phyloP scores from a whole-genome alignment of 2,113 vertebrate species.

The Oreochromis niloticus region DNA sequence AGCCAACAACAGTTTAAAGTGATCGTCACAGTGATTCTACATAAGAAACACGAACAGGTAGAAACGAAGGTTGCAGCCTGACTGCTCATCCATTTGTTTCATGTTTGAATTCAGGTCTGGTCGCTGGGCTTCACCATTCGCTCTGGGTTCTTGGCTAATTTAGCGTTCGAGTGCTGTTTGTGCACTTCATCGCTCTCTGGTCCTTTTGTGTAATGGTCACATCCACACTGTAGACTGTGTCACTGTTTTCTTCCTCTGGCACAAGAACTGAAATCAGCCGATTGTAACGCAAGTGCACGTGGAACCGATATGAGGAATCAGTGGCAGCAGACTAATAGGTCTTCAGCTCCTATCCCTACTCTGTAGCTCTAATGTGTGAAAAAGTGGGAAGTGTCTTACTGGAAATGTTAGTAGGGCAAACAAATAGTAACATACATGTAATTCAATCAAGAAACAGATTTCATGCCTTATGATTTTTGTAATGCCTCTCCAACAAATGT shows the following conservation, averaged over 20 bases:
- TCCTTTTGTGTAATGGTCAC: background rate
- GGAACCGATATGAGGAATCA: background rate
- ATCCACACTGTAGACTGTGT: background rate
- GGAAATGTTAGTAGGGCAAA: accelerated
- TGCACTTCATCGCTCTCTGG: background rate
- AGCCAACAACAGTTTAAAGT: background rate
- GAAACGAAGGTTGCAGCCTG: background rate
- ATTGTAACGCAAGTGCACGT: background rate
- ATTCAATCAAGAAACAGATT: background rate
- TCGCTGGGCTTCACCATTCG: background rate
- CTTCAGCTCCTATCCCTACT: background rate
- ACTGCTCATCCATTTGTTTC: background rate
- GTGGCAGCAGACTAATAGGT: no score
- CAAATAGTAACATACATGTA: accelerated
- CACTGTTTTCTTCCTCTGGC: background rate
- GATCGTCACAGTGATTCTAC: background rate
- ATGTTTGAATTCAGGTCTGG: background rate
- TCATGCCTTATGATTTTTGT: background rate
- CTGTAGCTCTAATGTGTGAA: background rate
- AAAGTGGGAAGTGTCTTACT: background rate
- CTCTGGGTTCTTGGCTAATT: accelerated
- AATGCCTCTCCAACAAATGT: background rate
- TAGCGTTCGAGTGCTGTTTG: accelerated
- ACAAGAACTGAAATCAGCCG: background rate
- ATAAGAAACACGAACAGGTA: background rate